Evolutionary conservation across 2,797 vertebrate species (phyloP).

Genomic region (Echiichthys vipera): DNA sequence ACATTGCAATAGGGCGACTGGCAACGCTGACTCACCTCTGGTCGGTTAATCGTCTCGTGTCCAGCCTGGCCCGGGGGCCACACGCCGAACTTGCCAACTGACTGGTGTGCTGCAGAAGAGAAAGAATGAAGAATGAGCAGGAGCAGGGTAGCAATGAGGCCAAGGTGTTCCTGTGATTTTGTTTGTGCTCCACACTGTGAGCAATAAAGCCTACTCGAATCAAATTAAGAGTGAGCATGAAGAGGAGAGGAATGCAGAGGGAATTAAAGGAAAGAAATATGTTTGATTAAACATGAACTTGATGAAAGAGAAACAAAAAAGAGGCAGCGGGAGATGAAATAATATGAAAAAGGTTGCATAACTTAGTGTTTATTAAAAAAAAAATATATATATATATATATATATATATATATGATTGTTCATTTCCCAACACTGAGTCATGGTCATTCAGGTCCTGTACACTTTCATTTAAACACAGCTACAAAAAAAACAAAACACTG

Average conservation of each 20-base stretch:
- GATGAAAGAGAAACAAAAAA: slow-evolving; percentile 4
- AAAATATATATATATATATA: too few species aligned
- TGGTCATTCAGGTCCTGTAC: slow-evolving; percentile 3
- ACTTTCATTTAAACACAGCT: too few species aligned
- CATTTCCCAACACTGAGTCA: slow-evolving; percentile 31
- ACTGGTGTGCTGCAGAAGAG: slow-evolving; percentile 60
- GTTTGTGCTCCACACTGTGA: slow-evolving; percentile 17
- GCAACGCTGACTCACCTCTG: slow-evolving; percentile 60
- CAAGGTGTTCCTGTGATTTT: slow-evolving; percentile 32
- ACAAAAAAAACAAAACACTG: slow-evolving; percentile 14
- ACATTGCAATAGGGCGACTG: not conserved
- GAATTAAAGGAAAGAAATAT: slow-evolving; percentile 4
- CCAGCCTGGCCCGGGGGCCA: slow-evolving; percentile 67
- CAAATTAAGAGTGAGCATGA: slow-evolving; percentile 23
- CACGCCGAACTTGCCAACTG: slow-evolving; percentile 52
- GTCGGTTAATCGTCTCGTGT: slow-evolving; percentile 39
- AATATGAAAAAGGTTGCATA: slow-evolving; percentile 4
- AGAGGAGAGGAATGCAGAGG: not conserved
- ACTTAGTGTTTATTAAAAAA: slow-evolving; percentile 17
- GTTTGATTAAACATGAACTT: slow-evolving; percentile 7
- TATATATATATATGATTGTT: not conserved
- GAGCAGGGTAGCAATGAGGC: slow-evolving; percentile 1
- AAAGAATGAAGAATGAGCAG: slow-evolving; percentile 19
- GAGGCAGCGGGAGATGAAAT: not conserved
- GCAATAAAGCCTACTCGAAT: slow-evolving; percentile 22